phyloP scores from a whole-genome alignment of 2,888 invertebrate species.

The Odontomyia ornata region DNA sequence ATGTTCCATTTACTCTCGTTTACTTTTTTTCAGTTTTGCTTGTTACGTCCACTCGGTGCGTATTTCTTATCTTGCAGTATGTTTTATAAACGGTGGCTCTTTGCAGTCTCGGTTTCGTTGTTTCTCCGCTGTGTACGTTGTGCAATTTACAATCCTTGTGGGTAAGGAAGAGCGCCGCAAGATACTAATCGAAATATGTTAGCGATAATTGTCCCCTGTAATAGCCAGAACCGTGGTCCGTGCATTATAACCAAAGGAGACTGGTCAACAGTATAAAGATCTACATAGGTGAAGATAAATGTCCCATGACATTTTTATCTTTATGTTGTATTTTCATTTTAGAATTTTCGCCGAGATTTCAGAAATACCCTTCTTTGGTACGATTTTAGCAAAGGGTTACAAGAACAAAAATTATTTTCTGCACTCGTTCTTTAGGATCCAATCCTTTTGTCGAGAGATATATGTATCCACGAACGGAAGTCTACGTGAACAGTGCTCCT shows the following conservation, averaged over 20 bases:
- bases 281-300: background rate
- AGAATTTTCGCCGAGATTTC: background rate
- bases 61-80: background rate
- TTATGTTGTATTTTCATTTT: background rate
- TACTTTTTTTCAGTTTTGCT: background rate
- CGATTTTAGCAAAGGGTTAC: background rate
- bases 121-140: background rate
- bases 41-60: background rate
- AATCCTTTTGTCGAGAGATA: background rate
- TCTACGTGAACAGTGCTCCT: background rate
- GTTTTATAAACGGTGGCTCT: background rate
- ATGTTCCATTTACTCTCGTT: background rate
- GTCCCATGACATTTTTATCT: background rate
- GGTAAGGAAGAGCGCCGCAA: background rate
- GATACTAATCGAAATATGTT: constrained; percentile 26
- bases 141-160: constrained; percentile 1
- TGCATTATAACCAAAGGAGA: background rate
- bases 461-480: background rate
- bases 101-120: background rate
- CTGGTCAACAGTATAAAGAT: background rate
- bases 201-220: background rate
- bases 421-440: too few relatives aligned
- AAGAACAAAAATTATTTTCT: too few relatives aligned
- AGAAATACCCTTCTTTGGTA: background rate
- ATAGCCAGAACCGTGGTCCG: background rate